Base-by-base conservation (phyloP, 2,888 invertebrate species). In the Himalopsyche anomala region DNA sequence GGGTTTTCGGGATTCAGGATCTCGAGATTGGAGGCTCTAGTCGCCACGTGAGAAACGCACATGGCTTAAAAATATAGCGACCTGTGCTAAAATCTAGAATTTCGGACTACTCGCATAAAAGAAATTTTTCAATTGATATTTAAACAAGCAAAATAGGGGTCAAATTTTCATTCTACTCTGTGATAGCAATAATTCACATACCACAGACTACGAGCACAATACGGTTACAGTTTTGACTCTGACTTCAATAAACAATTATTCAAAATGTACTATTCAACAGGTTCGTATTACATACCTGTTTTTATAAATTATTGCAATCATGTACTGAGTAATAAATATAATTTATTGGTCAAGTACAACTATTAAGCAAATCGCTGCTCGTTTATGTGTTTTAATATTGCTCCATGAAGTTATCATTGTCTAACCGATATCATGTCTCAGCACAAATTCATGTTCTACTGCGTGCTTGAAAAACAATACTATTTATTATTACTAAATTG, bases 331-430 rank as follows among this genome's bases (percentile, higher is more conserved):
- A 19, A 62, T 62, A 62, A 62, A 62, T 19, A 2, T 51, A 51
- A 51, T 51, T 51, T 62, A n/a, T 11, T 28, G 28, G 62, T 19
- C 62, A 62, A 62, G 19, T 19, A 19, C 62, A 19, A 62, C 19
- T 28, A 62, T 19, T 62, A 62, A 62, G 19, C 19, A 62, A 62
- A 62, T 62, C 19, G 62, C 11, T 19, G 62, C 6, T 28, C 62
- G 19, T 62, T 62, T 62, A 62, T 62, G 11, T 62, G 62, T 62
- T 62, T 62, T 19, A 62, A 62, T 19, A 62, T 62, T 62, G 62
- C 62, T 62, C 19, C 62, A 62, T 62, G 19, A 62, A 62, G 51
- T 62, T 62, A 62, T 62, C n/a, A 19, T 62, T 62, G 62, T 62
- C 19, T 56, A 9, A 17, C 62, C 5, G 19, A 62, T 62, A 62